These are phyloP conservation scores for Agrypnus murinus DNA, from an alignment of 2,888 invertebrate genomes.

Conservation along the genomic window DNA sequence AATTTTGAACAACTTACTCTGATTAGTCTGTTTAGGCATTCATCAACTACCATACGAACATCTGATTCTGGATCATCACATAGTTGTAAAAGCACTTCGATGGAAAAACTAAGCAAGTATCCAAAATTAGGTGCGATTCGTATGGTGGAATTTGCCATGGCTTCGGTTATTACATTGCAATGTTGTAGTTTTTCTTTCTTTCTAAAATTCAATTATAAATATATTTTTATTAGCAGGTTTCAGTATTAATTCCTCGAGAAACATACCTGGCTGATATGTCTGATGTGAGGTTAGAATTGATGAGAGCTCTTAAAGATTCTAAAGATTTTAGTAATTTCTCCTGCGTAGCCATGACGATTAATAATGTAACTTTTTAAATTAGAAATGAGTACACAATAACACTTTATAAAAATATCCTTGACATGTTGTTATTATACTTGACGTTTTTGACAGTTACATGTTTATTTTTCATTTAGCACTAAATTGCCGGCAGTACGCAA, in stretches of 20 bases:
- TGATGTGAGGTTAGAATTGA: slow-evolving; percentile 56
- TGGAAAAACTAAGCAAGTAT: slow-evolving; percentile 80
- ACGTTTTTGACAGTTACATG: slow-evolving; percentile 17
- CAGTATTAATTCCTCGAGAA: too few species aligned
- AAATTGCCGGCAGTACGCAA: too few species aligned
- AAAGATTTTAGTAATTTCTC: slow-evolving; percentile 70
- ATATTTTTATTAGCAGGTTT: too few species aligned
- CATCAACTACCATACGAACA: slow-evolving; percentile 86
- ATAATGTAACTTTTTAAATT: slow-evolving; percentile 16
- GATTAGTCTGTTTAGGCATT: slow-evolving; percentile 86
- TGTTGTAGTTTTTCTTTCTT: slow-evolving; percentile 85
- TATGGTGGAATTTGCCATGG: slow-evolving; percentile 78
- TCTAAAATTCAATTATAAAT: slow-evolving; percentile 68
- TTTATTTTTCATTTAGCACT: slow-evolving; percentile 1
- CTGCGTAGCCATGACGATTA: slow-evolving; percentile 67
- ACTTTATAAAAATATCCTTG: slow-evolving; percentile 18
- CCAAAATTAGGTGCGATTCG: slow-evolving; percentile 77
- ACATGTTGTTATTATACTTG: slow-evolving; percentile 9
- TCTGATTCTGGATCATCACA: slow-evolving; percentile 87
- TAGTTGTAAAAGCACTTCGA: slow-evolving; percentile 81
- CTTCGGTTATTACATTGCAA: slow-evolving; percentile 83
- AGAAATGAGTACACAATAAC: neutral
- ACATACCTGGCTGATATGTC: slow-evolving; percentile 57
- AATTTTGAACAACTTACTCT: slow-evolving; percentile 67
- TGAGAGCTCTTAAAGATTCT: slow-evolving; percentile 63